A percentile compares a stretch with the other conserved stretches of the same genome.
Conservation (phyloP, 1,140 invertebrate genomes). For the Lordiphosa clarofinis region DNA sequence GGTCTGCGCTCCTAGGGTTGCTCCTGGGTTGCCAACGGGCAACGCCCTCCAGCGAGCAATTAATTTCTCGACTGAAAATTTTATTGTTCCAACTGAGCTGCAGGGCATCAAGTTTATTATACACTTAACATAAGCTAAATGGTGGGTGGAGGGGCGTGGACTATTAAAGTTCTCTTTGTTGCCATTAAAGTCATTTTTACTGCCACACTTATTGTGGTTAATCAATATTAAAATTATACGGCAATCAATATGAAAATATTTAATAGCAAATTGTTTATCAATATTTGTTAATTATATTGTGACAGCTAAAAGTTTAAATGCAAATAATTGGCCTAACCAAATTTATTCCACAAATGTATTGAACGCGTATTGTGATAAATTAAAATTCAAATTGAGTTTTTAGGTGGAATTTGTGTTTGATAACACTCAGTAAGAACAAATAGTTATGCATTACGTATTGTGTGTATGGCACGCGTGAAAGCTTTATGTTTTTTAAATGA, state of each 20-base stretch:
- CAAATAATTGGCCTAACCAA: constrained; percentile 27
- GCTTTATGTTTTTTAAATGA: no score
- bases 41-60: constrained; percentile 41
- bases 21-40: constrained; percentile 11
- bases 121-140: constrained; percentile 44
- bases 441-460: no score
- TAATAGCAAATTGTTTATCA: constrained; percentile 56
- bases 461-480: no score
- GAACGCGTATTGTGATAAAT: constrained; percentile 43
- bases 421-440: neutral
- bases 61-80: constrained; percentile 50
- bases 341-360: constrained; percentile 29
- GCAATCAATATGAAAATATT: constrained; percentile 27
- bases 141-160: constrained; percentile 22
- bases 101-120: constrained; percentile 56
- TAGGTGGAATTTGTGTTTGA: no score
- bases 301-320: constrained; percentile 24
- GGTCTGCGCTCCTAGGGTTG: constrained; percentile 10
- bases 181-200: constrained; percentile 13
- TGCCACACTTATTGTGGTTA: constrained; percentile 11
- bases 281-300: constrained; percentile 43
- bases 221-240: constrained; percentile 32
- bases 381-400: neutral
- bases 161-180: neutral
- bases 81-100: constrained; percentile 51